Percentiles rank a stretch among this genome's conserved stretches.
phyloP scores from a whole-genome alignment of 2,113 vertebrate species.

The Lepus americanus region DNA sequence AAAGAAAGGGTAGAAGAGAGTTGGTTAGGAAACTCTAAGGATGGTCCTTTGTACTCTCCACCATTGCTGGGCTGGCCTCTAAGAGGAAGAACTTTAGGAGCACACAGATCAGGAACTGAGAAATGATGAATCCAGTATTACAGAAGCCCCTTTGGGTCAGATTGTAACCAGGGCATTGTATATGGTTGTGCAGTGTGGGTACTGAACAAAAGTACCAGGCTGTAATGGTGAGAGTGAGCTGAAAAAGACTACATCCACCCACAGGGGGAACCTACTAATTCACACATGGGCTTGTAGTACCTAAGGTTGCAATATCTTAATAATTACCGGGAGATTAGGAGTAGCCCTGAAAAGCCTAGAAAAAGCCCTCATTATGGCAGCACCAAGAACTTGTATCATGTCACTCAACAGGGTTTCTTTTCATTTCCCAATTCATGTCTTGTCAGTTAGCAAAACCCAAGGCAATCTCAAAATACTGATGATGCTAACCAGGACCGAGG shows the following conservation, averaged over 20 bases:
- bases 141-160: not conserved
- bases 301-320: not conserved
- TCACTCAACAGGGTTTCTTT: not conserved
- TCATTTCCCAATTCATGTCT: not conserved
- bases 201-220: not conserved
- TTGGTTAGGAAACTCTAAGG: not conserved
- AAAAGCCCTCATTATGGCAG: not conserved
- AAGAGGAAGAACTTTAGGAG: not conserved
- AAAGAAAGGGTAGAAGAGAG: not conserved
- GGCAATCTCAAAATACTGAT: not conserved
- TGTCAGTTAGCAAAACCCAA: not conserved
- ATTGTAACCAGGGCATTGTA: not conserved
- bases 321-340: not conserved
- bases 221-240: not conserved
- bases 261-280: not conserved
- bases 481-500: not conserved
- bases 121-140: accelerated
- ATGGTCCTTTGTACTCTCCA: not conserved
- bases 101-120: not conserved
- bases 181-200: not conserved
- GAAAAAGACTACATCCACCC: not conserved
- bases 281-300: not conserved
- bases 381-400: not conserved
- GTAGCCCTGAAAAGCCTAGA: not conserved
- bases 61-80: not conserved